Evolutionary conservation across 1,140 invertebrate species (phyloP), one percentile per base, ranked within the genome.

Genomic region (Drosophila ercepeae): DNA sequence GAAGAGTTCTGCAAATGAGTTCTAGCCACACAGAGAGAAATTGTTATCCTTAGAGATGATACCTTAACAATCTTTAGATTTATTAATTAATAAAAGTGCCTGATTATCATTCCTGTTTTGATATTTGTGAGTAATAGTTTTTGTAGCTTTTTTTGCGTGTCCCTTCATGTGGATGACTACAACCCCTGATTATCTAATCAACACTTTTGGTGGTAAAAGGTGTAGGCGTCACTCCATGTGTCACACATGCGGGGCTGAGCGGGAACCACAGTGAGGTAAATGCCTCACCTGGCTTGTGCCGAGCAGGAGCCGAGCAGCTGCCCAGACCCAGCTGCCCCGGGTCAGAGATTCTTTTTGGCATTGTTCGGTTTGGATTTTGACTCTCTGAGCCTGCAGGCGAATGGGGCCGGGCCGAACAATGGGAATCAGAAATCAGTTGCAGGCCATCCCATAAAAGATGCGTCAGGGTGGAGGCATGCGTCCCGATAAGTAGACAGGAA

Each of bases 211-310:
- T 32, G 46, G 45, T 27, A 57, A n/a, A 46, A 39, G 54, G 54
- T 25, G 46, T 41, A 45, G 54, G 36, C 64, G 46, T 67, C 64
- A 65, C 60, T 53, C 46, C 16, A 39, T 49, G 27, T 59, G 68
- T 51, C 54, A 71, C 45, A 13, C 32, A 70, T 49, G 54, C 67
- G 67, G 53, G 68, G 54, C 34, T 27, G 67, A 50, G 55, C 54
- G 25, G 67, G 46, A 32, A 36, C 19, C 46, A 18, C 32, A 4
- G 1, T 14, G 25, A 46, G 51, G 23, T 23, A n/a, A 16, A 7
- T 39, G 19, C 39, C 68, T 71, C 67, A 71, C 68, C 68, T 71
- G 68, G 68, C 68, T 39, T 71, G 68, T 71, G 68, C 68, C 68
- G n/a, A 71, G 39, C 36, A 71, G 60, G 36, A 8, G 67, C 39